Evolutionary conservation across 2,888 invertebrate genomes (phyloP).

Genomic region (Caenorhabditis plicata): DNA sequence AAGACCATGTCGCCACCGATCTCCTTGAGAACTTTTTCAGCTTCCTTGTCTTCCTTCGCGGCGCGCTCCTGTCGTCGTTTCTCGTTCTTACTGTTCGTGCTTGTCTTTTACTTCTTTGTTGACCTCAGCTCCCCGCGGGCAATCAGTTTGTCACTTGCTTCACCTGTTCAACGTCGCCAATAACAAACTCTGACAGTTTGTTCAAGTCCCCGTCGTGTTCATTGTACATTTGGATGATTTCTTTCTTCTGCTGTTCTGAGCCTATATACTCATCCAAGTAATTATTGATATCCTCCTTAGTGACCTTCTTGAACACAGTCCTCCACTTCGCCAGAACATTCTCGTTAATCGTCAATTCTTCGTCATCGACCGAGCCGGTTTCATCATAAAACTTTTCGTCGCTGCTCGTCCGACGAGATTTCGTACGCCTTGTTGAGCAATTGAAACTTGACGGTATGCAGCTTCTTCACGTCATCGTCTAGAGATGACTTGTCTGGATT

Average conservation of each 20-base stretch:
- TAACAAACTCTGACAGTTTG: constrained; percentile 53
- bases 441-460: constrained; percentile 76
- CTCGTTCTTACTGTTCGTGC: constrained; percentile 23
- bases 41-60: constrained; percentile 51
- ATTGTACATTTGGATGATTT: constrained; percentile 66
- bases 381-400: constrained; percentile 84
- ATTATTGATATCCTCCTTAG: constrained; percentile 81
- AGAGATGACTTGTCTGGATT: constrained; percentile 77
- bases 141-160: constrained; percentile 26
- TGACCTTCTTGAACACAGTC: constrained; percentile 82
- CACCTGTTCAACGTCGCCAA: constrained; percentile 17
- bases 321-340: constrained; percentile 78
- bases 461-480: constrained; percentile 32
- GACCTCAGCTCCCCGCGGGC: constrained; percentile 25
- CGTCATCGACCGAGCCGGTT: constrained; percentile 76
- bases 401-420: constrained; percentile 82
- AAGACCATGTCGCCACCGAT: constrained; percentile 31
- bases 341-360: constrained; percentile 69
- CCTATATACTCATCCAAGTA: constrained; percentile 80
- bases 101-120: constrained; percentile 36
- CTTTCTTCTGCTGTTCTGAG: constrained; percentile 67
- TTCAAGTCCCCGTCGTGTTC: constrained; percentile 67
- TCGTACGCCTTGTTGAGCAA: constrained; percentile 83
- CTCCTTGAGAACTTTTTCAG: constrained; percentile 43
- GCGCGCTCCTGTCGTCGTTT: constrained; percentile 33